Evolutionary conservation across 2,888 invertebrate species (phyloP).

Genomic region (Idaea dimidiata): DNA sequence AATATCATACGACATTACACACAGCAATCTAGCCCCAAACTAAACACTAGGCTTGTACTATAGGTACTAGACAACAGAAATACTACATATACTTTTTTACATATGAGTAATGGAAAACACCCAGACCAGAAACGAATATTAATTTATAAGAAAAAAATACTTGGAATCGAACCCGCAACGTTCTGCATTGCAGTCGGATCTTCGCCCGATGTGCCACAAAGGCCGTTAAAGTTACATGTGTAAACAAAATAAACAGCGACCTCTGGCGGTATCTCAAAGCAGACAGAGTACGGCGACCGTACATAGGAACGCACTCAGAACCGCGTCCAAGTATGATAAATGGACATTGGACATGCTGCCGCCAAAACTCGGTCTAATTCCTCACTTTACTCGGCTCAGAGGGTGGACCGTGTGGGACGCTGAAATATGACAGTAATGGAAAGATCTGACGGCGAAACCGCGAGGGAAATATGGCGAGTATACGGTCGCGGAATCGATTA

Average conservation of each 20-base stretch:
- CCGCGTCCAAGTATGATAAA: slow-evolving; percentile 69
- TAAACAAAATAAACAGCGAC: slow-evolving; percentile 61
- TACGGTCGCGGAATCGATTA: slow-evolving; percentile 13
- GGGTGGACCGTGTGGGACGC: slow-evolving; percentile 34
- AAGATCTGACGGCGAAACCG: slow-evolving; percentile 54
- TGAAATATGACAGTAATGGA: slow-evolving; percentile 66
- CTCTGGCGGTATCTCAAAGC: slow-evolving; percentile 35
- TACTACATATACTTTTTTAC: too few relatives aligned
- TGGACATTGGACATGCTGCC: slow-evolving; percentile 38
- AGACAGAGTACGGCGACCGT: slow-evolving; percentile 35
- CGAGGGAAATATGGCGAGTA: slow-evolving; percentile 43
- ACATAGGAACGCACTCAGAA: slow-evolving; percentile 75
- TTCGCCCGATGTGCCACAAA: too few relatives aligned
- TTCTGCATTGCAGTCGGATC: too few relatives aligned
- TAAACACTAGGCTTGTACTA: too few relatives aligned
- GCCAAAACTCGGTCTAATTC: slow-evolving; percentile 52
- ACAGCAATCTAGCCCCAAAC: too few relatives aligned
- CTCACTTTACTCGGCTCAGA: slow-evolving; percentile 51
- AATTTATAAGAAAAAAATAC: too few relatives aligned
- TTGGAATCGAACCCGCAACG: too few relatives aligned
- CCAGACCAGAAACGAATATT: too few relatives aligned
- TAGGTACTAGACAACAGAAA: too few relatives aligned
- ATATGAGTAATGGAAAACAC: too few relatives aligned
- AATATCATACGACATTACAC: too few relatives aligned
- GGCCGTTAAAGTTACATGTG: slow-evolving; percentile 51